Conservation (phyloP, 1,140 invertebrate species). For the Drosophila leontia region DNA sequence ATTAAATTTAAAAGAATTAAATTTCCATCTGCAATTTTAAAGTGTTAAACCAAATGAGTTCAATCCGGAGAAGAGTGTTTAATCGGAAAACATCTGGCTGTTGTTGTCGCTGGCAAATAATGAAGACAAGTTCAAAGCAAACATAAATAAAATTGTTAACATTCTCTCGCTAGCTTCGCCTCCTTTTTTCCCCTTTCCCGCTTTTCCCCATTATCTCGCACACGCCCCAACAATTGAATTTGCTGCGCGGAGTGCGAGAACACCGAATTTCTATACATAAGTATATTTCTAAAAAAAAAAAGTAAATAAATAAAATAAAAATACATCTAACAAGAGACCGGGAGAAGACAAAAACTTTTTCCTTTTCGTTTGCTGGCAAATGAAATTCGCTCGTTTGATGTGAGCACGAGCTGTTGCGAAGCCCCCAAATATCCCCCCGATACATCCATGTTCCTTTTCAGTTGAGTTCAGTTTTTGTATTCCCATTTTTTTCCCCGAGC, state of each 20-base stretch:
- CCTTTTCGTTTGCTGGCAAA: conserved; percentile 76
- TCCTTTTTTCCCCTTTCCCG: not conserved
- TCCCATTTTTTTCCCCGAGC: conserved; percentile 33
- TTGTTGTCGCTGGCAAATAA: conserved; percentile 63
- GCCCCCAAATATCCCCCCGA: conserved; percentile 9
- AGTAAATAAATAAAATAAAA: conserved; percentile 25
- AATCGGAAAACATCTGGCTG: conserved; percentile 28
- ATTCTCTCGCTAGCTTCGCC: conserved; percentile 55
- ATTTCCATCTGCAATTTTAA: not conserved
- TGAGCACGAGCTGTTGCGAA: conserved; percentile 62
- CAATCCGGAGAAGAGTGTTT: not conserved
- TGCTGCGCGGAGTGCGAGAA: conserved; percentile 23
- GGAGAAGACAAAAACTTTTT: conserved; percentile 69
- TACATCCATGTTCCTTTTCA: conserved; percentile 24
- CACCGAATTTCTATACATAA: conserved; percentile 47
- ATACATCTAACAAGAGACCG: conserved; percentile 11
- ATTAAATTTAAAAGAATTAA: not conserved
- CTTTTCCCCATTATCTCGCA: conserved; percentile 16
- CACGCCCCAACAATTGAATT: conserved; percentile 80
- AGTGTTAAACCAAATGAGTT: conserved; percentile 22
- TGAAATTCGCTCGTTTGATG: conserved; percentile 81
- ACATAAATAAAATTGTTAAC: conserved; percentile 84
- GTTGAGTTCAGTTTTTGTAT: conserved; percentile 40
- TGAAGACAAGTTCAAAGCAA: conserved; percentile 81
- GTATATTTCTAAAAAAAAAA: conserved; percentile 49